A percentile compares a stretch with the other conserved stretches of the same genome.
Conservation (phyloP, 2,797 vertebrate species). For the Smutsia temminckii region DNA sequence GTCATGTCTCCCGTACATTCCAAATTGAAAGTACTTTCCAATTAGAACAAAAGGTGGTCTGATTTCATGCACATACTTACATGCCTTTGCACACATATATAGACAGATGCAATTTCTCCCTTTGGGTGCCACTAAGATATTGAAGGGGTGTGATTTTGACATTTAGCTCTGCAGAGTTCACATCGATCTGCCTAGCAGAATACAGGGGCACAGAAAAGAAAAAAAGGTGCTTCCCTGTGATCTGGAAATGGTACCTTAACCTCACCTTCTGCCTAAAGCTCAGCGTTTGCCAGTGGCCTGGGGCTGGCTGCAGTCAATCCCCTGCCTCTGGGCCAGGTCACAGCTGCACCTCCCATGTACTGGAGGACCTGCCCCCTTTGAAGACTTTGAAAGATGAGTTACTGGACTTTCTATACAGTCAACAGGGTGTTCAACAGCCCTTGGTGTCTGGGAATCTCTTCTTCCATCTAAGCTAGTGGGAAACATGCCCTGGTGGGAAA, state of each 20-base stretch:
- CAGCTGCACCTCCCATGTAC: no score
- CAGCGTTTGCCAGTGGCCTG: background rate
- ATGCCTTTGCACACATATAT: rapidly evolving
- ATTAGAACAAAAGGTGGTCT: background rate
- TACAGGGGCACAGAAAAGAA: background rate
- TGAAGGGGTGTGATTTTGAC: background rate
- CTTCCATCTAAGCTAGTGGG: background rate
- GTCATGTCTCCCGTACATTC: background rate
- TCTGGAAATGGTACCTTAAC: background rate
- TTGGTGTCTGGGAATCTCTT: background rate
- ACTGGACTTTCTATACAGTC: background rate
- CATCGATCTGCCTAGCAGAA: background rate
- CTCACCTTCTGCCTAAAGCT: background rate
- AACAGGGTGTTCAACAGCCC: background rate
- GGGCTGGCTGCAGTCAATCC: background rate
- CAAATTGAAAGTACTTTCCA: background rate
- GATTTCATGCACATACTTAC: background rate
- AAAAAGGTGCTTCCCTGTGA: background rate
- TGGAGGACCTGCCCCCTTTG: background rate
- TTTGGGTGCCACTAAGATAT: background rate
- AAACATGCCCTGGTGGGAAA: background rate
- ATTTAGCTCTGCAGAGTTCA: background rate
- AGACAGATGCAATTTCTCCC: background rate
- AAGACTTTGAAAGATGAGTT: background rate
- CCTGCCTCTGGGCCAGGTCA: background rate